phyloP scores from a whole-genome alignment of 1,140 invertebrate genomes.

The Choristoneura fumiferana region DNA sequence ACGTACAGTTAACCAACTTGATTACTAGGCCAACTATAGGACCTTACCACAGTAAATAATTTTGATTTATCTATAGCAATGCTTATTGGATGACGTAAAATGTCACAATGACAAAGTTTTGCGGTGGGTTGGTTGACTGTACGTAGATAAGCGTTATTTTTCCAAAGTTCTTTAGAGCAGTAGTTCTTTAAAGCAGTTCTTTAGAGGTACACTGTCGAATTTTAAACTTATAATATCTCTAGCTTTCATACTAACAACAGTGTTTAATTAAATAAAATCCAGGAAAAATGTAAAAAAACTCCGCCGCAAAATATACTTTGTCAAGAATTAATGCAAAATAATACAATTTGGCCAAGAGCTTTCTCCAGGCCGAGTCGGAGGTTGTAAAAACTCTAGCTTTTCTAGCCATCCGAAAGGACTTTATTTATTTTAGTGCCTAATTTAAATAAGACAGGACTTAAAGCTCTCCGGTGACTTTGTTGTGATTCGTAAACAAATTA shows the following conservation, averaged over 20 bases:
- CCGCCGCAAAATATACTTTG: constrained; percentile 46
- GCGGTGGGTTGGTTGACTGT: no score
- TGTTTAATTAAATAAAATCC: constrained; percentile 31
- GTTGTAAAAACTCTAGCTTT: constrained; percentile 56
- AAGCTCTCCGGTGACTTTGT: constrained; percentile 64
- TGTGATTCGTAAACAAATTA: constrained; percentile 66
- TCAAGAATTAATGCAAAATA: constrained; percentile 74
- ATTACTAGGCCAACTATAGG: no score
- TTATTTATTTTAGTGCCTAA: constrained; percentile 70
- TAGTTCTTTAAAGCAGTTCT: no score
- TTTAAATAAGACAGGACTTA: constrained; percentile 69
- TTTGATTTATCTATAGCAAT: no score
- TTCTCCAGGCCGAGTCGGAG: constrained; percentile 35
- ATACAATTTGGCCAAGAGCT: constrained; percentile 71
- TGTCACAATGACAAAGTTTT: no score
- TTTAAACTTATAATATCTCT: not conserved
- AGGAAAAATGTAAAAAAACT: constrained; percentile 26
- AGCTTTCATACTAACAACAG: not conserved
- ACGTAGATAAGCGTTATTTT: no score
- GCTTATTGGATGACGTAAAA: no score
- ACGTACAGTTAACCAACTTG: no score
- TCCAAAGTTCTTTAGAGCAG: no score
- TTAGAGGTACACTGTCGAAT: not conserved
- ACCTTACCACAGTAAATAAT: no score
- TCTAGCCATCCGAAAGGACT: constrained; percentile 46